Base-by-base conservation (phyloP, 2,888 invertebrate genomes). In the Acanthosepion esculentum region DNA sequence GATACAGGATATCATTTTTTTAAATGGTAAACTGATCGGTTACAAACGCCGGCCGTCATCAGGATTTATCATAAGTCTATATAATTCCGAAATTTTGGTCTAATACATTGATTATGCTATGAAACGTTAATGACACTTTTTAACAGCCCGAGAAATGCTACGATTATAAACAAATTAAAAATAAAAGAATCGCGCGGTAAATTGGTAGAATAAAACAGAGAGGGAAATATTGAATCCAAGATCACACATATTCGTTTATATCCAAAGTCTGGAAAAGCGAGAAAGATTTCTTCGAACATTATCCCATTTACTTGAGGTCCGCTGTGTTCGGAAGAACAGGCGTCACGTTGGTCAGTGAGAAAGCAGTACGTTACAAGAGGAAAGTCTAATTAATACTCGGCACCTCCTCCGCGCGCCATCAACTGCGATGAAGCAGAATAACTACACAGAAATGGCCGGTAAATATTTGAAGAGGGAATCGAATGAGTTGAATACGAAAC, bases 371-470 rank as follows among this genome's bases (percentile, higher is more conserved):
- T 78, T 78, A n/a, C 78, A 33, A 78, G 15, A 78, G 78, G 78
- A 78, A 33, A 15, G n/a, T 78, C 78, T 78, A 78, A 78, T 78
- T 78, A 78, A 78, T 78, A n/a, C n/a, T 12, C 78, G 12, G 12
- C 78, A 33, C n/a, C n/a, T 6, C 78, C 15, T 8, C 3, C n/a
- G 8, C 78, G 7, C n/a, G 78, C n/a, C n/a, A 59, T 59, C 23
- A 59, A n/a, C 78, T n/a, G 78, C 78, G 78, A 10, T 78, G 78
- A 33, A 78, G 78, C 78, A 78, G 78, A 78, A 78, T 78, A n/a
- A 78, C 78, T 78, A 78, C 78, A 78, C 78, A 78, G 78, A 78
- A 78, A 78, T 33, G 78, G n/a, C 78, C 78, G 78, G 78, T 78
- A 78, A 78, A 33, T 33, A 33, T 78, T 78, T 78, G 78, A 78